Evolutionary conservation across 2,113 vertebrate genomes (phyloP).

Genomic region (Gracilinanus agilis): DNA sequence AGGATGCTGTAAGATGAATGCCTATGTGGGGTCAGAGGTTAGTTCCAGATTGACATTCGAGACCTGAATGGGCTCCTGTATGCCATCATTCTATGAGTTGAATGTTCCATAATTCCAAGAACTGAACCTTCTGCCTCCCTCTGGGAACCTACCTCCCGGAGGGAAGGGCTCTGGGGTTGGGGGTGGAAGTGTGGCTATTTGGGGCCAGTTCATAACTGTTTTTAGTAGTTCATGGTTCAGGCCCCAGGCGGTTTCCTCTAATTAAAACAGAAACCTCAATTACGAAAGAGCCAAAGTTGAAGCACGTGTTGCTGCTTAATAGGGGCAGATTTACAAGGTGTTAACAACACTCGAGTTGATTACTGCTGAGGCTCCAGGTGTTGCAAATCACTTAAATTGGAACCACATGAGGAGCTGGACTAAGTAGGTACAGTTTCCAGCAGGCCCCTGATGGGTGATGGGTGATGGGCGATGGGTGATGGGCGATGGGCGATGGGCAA

Average conservation of each 20-base stretch:
- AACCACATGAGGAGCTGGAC: conserved; percentile 57
- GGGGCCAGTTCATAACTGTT: conserved; percentile 2
- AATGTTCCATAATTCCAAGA: not conserved
- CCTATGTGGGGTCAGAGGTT: not conserved
- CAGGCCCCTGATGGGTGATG: conserved; percentile 7
- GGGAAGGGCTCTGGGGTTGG: not conserved
- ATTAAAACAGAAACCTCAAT: conserved; percentile 73
- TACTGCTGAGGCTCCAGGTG: conserved; percentile 56
- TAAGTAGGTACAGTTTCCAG: conserved; percentile 24
- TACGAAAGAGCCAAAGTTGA: conserved; percentile 46
- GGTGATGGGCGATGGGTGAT: not conserved
- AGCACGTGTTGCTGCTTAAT: conserved; percentile 65
- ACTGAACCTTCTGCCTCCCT: not conserved
- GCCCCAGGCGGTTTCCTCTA: conserved; percentile 54
- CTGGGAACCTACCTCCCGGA: not conserved
- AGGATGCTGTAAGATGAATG: not conserved
- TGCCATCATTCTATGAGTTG: not conserved
- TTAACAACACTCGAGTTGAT: conserved; percentile 68
- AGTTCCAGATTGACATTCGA: not conserved
- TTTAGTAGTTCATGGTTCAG: conserved; percentile 36
- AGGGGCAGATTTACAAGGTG: conserved; percentile 73
- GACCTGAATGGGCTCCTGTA: not conserved
- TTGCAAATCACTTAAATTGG: conserved; percentile 72
- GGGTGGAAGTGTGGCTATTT: not conserved
- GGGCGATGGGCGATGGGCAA: too few species aligned